Conservation (phyloP, 1,140 invertebrate species). For the Lepidurus arcticus region DNA sequence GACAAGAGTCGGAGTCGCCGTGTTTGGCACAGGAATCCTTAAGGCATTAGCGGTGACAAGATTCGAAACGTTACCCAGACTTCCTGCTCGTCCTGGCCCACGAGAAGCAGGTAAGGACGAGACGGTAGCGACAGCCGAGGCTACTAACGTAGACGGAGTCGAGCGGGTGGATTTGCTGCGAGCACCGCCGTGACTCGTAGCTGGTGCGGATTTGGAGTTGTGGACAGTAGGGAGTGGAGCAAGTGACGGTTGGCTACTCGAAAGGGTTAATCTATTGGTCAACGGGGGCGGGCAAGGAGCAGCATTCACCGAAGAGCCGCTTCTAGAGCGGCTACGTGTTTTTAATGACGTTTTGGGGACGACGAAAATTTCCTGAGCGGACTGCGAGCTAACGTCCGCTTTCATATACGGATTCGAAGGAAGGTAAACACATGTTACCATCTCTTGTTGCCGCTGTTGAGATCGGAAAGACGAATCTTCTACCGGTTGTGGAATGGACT, state of each 20-base stretch:
- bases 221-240: neutral
- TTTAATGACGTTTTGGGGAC: neutral
- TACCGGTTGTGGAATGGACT: conserved; percentile 18
- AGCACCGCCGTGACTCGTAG: neutral
- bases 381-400: neutral
- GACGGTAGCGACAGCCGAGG: neutral
- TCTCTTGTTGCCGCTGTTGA: neutral
- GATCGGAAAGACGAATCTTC: neutral
- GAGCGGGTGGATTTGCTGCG: neutral
- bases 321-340: neutral
- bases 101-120: neutral
- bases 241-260: neutral
- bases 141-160: neutral
- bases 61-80: neutral
- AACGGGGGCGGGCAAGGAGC: neutral
- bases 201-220: neutral
- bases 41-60: neutral
- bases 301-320: neutral
- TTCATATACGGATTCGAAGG: neutral
- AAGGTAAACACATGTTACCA: neutral
- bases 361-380: neutral
- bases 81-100: neutral
- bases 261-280: neutral
- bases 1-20: neutral
- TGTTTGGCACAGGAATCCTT: conserved; percentile 7